phyloP scores from a whole-genome alignment of 2,797 vertebrate genomes.

The Cheirogaleus major region DNA sequence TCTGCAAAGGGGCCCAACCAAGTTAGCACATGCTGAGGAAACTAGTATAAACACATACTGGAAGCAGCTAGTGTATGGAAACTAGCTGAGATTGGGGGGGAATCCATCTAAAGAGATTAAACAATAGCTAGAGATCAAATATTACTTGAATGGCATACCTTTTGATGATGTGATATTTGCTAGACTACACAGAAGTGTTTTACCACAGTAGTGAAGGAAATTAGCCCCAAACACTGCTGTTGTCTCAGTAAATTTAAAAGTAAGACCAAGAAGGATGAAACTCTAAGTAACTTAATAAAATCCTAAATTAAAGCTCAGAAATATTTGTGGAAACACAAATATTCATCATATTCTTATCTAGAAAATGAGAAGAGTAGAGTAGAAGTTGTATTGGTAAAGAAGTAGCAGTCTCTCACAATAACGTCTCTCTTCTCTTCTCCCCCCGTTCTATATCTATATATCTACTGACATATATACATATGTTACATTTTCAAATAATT shows the following conservation, averaged over 20 bases:
- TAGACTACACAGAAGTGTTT: background rate
- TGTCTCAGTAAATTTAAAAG: background rate
- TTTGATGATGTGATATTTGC: background rate
- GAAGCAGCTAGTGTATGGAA: background rate
- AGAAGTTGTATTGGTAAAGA: too few species aligned
- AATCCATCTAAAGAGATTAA: background rate
- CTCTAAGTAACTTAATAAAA: background rate
- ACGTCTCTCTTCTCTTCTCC: background rate
- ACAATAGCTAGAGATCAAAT: background rate
- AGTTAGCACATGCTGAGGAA: background rate
- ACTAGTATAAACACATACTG: background rate
- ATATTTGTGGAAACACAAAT: background rate
- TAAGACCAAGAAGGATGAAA: background rate
- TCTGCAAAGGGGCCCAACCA: background rate
- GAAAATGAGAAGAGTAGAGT: too few species aligned
- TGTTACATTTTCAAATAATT: background rate
- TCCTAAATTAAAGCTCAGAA: background rate
- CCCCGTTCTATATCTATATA: background rate
- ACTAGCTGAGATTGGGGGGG: background rate
- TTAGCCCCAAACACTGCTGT: background rate
- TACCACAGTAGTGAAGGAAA: background rate
- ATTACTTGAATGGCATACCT: background rate
- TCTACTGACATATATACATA: background rate
- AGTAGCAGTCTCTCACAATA: too few species aligned
- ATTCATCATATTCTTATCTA: background rate